These are phyloP conservation scores for Valencia hispanica DNA, from an alignment of 2,797 vertebrate species.

Conservation along the genomic window DNA sequence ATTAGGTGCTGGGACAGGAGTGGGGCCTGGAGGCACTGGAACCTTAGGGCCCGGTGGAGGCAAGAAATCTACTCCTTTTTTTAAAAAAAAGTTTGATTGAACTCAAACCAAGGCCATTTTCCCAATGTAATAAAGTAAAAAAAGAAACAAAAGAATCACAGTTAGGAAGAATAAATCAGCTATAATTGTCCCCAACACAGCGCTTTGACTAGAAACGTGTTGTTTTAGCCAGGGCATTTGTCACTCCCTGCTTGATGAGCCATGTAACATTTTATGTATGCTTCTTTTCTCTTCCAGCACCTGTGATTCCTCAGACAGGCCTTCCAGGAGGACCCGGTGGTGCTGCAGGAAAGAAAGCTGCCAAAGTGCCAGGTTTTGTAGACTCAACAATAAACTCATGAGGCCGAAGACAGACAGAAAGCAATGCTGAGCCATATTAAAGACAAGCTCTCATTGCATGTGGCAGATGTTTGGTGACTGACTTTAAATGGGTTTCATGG, in stretches of 20 bases:
- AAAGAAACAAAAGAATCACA: neutral
- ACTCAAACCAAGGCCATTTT: slow-evolving; percentile 8
- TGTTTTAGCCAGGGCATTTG: slow-evolving; percentile 26
- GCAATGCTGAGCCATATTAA: slow-evolving; percentile 29
- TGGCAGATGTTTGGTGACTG: slow-evolving; percentile 9
- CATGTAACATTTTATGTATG: slow-evolving; percentile 22
- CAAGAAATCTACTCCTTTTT: slow-evolving; percentile 31
- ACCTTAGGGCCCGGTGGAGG: slow-evolving; percentile 64
- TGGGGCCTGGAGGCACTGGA: slow-evolving; percentile 60
- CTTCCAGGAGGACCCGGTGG: slow-evolving; percentile 83
- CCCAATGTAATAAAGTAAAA: slow-evolving; percentile 3
- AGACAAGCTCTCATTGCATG: slow-evolving; percentile 18
- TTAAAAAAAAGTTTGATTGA: neutral
- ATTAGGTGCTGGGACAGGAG: slow-evolving; percentile 59
- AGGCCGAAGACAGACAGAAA: slow-evolving; percentile 46
- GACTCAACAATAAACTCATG: slow-evolving; percentile 48
- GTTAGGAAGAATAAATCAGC: slow-evolving; percentile 19
- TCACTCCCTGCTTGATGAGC: slow-evolving; percentile 8
- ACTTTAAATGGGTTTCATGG: neutral
- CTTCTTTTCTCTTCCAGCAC: slow-evolving; percentile 73
- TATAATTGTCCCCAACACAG: slow-evolving; percentile 19
- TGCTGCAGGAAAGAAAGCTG: slow-evolving; percentile 79
- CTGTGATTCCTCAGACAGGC: slow-evolving; percentile 86
- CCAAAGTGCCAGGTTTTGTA: slow-evolving; percentile 87
- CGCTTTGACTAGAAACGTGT: slow-evolving; percentile 4